These are phyloP conservation scores for Okapia johnstoni DNA, from an alignment of 2,113 vertebrate species.

Conservation along the genomic window DNA sequence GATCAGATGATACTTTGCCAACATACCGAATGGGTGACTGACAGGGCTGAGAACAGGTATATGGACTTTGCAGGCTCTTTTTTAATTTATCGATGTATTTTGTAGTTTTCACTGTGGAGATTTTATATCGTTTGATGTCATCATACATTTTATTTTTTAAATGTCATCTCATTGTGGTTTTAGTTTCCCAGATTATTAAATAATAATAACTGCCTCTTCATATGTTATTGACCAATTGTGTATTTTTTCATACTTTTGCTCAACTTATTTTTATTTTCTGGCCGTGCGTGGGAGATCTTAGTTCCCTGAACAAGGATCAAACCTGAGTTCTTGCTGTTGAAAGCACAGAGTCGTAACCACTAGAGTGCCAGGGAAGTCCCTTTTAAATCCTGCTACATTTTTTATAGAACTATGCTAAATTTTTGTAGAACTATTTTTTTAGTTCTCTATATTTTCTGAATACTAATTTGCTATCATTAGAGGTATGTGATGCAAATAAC, in stretches of 20 bases:
- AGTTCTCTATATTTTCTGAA: background rate
- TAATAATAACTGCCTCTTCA: background rate
- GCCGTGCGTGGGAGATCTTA: background rate
- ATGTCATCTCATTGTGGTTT: background rate
- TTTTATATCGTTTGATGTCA: background rate
- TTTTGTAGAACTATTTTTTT: background rate
- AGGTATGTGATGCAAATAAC: background rate
- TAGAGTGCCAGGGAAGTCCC: background rate
- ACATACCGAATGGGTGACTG: background rate
- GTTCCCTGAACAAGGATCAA: background rate
- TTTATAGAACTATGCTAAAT: background rate
- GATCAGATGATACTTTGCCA: conserved; percentile 23
- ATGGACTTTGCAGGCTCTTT: background rate
- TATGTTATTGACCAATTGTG: background rate
- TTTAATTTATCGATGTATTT: background rate
- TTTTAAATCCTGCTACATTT: background rate
- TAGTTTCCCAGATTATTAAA: background rate
- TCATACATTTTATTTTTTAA: background rate
- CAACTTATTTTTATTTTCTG: background rate
- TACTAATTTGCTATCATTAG: background rate
- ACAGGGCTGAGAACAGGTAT: background rate
- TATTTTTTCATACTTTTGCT: background rate
- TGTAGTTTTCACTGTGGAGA: background rate
- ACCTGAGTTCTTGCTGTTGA: background rate
- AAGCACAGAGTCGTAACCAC: background rate